Evolutionary conservation across 2,797 vertebrate genomes (phyloP).

Genomic region (Valencia hispanica): DNA sequence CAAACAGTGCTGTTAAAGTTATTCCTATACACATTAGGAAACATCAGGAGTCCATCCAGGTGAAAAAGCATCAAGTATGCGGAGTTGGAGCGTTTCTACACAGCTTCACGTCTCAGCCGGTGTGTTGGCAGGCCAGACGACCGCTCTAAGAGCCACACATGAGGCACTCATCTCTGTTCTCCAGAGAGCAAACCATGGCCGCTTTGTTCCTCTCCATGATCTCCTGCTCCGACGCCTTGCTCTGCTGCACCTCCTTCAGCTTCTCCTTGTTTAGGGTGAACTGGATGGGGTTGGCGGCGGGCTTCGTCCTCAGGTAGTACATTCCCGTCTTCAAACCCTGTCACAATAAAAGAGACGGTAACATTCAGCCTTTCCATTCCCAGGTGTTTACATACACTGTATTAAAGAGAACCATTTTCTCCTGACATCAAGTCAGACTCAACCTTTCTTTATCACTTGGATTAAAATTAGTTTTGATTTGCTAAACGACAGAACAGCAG

Average conservation of each 20-base stretch:
- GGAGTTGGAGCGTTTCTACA: neutral
- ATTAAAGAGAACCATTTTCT: no score
- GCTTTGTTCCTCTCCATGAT: conserved; percentile 90
- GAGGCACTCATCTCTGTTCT: conserved; percentile 93
- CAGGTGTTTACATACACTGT: no score
- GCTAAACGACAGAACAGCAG: neutral
- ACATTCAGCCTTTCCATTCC: neutral
- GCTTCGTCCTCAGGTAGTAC: conserved; percentile 97
- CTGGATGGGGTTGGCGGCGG: conserved; percentile 97
- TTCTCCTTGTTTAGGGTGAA: conserved; percentile 98
- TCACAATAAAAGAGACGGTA: neutral
- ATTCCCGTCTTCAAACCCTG: conserved; percentile 98
- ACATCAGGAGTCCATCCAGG: neutral
- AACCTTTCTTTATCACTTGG: neutral
- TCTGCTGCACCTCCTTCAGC: conserved; percentile 81
- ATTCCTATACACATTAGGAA: conserved; percentile 33
- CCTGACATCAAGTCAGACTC: no score
- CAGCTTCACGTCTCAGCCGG: neutral
- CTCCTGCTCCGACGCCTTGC: conserved; percentile 74
- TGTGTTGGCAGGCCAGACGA: conserved; percentile 40
- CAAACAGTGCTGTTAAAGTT: conserved; percentile 10
- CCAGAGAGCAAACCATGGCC: conserved; percentile 96
- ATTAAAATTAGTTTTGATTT: neutral
- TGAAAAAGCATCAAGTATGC: conserved; percentile 4
- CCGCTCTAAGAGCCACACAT: conserved; percentile 89